These are phyloP conservation scores for Phylloscopus whistleri DNA, from an alignment of 2,113 vertebrate genomes.

Conservation along the genomic window DNA sequence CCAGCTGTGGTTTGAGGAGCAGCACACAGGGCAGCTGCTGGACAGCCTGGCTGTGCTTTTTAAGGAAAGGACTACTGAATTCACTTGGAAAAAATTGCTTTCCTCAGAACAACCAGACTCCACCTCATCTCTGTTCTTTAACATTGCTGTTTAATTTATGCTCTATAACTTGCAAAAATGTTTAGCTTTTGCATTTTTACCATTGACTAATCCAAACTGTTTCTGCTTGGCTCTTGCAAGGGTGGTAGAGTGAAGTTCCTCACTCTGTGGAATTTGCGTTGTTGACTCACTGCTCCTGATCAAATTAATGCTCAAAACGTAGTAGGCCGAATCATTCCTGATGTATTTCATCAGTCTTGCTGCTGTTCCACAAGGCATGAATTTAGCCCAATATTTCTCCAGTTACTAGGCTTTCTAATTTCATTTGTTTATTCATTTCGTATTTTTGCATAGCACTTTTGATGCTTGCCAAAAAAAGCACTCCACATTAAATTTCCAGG, in stretches of 20 bases:
- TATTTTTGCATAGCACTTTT: constrained; percentile 13
- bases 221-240: neutral
- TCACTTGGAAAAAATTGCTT: neutral
- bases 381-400: neutral
- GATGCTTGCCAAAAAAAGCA: neutral
- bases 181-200: neutral
- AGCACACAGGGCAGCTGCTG: fast-evolving
- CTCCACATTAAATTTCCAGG: neutral
- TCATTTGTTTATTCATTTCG: constrained; percentile 23
- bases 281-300: neutral
- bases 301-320: neutral
- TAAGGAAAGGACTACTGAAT: neutral
- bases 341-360: neutral
- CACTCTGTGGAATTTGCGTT: neutral
- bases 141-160: neutral
- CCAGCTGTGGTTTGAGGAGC: fast-evolving
- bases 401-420: constrained; percentile 13
- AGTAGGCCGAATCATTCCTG: neutral
- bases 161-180: neutral
- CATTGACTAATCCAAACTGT: neutral
- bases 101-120: neutral
- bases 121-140: neutral
- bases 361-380: neutral
- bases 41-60: neutral
- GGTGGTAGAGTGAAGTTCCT: neutral